Percentiles rank a stretch among this genome's conserved stretches.
Evolutionary conservation across 2,113 vertebrate genomes (phyloP).

Genomic region (Macaca fascicularis): T2T-MFA8v1.1 NC_088376.1:127897501-127898000

Average conservation of each 20-base stretch:
- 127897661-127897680: not conserved
- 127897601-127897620: not conserved
- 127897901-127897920: not conserved
- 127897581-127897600: not conserved
- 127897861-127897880: not conserved
- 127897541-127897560: too few species aligned
- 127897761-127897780: not conserved
- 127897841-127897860: accelerated
- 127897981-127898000: not conserved
- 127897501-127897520: not conserved
- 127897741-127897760: not conserved
- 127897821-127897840: not conserved
- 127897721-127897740: not conserved
- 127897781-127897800: not conserved
- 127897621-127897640: not conserved
- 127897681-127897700: not conserved
- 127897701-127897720: not conserved
- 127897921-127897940: not conserved
- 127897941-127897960: not conserved
- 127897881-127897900: not conserved
- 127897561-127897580: not conserved
- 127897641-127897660: not conserved
- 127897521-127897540: not conserved
- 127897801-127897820: not conserved
- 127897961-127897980: not conserved